phyloP scores from a whole-genome alignment of 2,888 invertebrate species.

The Lasioglossum zephyrum region DNA sequence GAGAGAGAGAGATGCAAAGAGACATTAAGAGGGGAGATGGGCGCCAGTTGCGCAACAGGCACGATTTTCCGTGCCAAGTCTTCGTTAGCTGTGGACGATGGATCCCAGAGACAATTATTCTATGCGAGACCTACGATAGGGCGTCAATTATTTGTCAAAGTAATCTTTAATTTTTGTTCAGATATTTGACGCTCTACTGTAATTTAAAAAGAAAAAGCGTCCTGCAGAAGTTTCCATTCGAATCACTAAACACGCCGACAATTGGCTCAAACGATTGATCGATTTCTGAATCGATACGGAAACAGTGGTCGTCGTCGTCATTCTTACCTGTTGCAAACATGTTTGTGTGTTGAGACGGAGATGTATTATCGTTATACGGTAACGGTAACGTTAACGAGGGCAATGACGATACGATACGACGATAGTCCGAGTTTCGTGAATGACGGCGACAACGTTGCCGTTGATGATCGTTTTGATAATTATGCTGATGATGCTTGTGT shows the following conservation, averaged over 20 bases:
- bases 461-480: not conserved
- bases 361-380: constrained; percentile 21
- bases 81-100: constrained; percentile 32
- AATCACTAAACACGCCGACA: not conserved
- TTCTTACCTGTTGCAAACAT: constrained; percentile 49
- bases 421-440: constrained; percentile 21
- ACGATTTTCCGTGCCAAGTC: constrained; percentile 32
- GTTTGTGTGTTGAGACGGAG: constrained; percentile 25
- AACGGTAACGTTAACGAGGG: constrained; percentile 22
- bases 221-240: not conserved
- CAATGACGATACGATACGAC: constrained; percentile 20
- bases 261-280: not conserved
- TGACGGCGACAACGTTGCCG: constrained; percentile 3
- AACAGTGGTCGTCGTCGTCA: constrained; percentile 16
- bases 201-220: not conserved
- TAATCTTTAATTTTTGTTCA: too few relatives aligned
- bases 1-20: not conserved
- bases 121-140: not conserved
- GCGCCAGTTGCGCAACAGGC: constrained; percentile 39
- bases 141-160: too few relatives aligned
- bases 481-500: constrained; percentile 17
- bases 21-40: not conserved
- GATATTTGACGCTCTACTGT: too few relatives aligned
- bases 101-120: constrained; percentile 41
- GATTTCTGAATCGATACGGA: not conserved